Evolutionary conservation across 1,140 invertebrate genomes (phyloP).

Genomic region (Drosophila erecta): DNA sequence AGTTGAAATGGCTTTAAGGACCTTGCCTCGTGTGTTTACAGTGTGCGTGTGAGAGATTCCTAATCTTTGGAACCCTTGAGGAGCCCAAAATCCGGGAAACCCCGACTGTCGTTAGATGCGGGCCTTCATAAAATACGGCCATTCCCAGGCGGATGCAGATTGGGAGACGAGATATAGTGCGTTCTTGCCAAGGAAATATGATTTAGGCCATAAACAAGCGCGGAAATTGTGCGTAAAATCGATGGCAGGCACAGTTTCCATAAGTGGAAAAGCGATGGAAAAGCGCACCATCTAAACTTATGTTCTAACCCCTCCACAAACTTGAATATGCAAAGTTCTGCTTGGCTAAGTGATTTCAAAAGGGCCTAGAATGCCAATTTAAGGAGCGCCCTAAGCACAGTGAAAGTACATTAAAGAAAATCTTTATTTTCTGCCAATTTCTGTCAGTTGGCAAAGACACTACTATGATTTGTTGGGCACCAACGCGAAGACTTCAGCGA

Average conservation of each 20-base stretch:
- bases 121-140: conserved; percentile 30
- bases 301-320: not conserved
- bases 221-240: conserved; percentile 53
- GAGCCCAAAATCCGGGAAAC: conserved; percentile 13
- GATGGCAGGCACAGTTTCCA: conserved; percentile 18
- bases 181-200: conserved; percentile 26
- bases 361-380: not conserved
- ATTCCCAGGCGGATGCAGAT: conserved; percentile 1
- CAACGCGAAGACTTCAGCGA: not conserved
- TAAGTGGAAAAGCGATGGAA: conserved; percentile 27
- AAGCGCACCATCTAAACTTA: conserved; percentile 31
- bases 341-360: not conserved
- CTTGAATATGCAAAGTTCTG: conserved; percentile 10
- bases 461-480: not conserved
- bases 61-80: conserved; percentile 24
- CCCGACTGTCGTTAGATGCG: conserved; percentile 32
- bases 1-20: conserved; percentile 20
- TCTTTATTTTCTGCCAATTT: conserved; percentile 6
- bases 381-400: not conserved
- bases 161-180: conserved; percentile 6
- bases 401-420: not conserved
- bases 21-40: not conserved
- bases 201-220: conserved; percentile 53
- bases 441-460: not conserved
- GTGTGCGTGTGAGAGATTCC: no score